Conservation (phyloP, 2,888 invertebrate genomes). For the Congeria kusceri region DNA sequence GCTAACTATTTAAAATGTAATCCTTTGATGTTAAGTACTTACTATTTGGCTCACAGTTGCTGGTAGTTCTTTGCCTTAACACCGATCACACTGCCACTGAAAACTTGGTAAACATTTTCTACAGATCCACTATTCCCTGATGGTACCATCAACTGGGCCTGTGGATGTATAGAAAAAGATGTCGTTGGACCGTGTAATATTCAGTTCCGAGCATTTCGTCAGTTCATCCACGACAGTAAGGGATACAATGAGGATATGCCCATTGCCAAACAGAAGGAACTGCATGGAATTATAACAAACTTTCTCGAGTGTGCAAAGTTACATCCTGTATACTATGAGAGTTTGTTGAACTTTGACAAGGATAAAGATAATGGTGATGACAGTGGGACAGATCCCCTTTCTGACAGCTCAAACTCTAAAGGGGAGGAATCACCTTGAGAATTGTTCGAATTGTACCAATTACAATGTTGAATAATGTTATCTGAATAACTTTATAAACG, state of each 20-base stretch:
- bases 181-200: constrained; percentile 55
- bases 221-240: constrained; percentile 27
- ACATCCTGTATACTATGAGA: constrained; percentile 41
- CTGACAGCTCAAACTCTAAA: neutral
- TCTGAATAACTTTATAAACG: no score
- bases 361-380: constrained; percentile 23
- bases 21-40: no score
- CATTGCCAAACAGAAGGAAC: constrained; percentile 17
- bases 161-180: constrained; percentile 54
- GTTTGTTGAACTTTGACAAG: neutral
- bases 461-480: no score
- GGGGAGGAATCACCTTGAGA: neutral
- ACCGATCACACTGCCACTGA: no score
- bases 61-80: no score
- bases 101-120: neutral
- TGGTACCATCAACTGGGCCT: constrained; percentile 52
- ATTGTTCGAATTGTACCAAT: neutral
- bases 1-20: neutral
- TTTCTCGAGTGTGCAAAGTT: constrained; percentile 31
- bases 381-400: neutral
- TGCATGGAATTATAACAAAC: constrained; percentile 14
- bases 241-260: constrained; percentile 18
- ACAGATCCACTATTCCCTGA: constrained; percentile 45
- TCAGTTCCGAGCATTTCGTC: constrained; percentile 45
- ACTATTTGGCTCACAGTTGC: no score